Evolutionary conservation across 1,140 invertebrate species (phyloP), one percentile per base, ranked within the genome.

Genomic region (Trichoplusia ni): DNA sequence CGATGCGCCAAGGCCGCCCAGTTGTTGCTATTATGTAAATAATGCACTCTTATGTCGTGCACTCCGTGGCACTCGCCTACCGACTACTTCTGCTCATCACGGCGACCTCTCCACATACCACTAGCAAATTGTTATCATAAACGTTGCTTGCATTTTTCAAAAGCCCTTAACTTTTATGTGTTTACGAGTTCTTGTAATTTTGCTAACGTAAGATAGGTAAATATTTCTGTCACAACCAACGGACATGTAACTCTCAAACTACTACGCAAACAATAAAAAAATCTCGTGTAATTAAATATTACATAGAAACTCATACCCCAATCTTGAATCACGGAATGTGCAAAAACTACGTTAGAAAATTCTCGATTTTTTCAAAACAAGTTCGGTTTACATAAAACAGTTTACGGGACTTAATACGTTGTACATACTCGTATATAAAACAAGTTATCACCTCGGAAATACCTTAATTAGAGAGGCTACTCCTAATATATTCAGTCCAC

Each of bases 11-110:
- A 83, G 82, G 81, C 69, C 83, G 74, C 56, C 78, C 73, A 71
- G 81, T 81, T 71, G 64, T 66, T 58, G 70, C 71, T 73, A 81
- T 83, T 82, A 83, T 83, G 78, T 85, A 82, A 84, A 84, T 81
- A 83, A 77, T 77, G 73, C 70, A 66, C 65, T 72, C 56, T 18
- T 38, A 60, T 69, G 68, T 60, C 70, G 67, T 75, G 65, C 60
- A 64, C 73, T 70, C 62, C 65, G 51, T 27, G 49, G 68, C 65
- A 69, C 64, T 65, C 63, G 65, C 69, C 61, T 63, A 65, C 66
- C 27, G 64, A 27, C 46, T 46, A 31, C 71, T 67, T 61, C 63
- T 77, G 68, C 66, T 66, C 58, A 70, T 71, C 69, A 51, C 71
- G 53, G 23, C 56, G 64, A 64, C 56, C 58, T 56, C 53, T 64